Base-by-base conservation (phyloP, 2,113 vertebrate species). In the Ammodramus savannarum region DNA sequence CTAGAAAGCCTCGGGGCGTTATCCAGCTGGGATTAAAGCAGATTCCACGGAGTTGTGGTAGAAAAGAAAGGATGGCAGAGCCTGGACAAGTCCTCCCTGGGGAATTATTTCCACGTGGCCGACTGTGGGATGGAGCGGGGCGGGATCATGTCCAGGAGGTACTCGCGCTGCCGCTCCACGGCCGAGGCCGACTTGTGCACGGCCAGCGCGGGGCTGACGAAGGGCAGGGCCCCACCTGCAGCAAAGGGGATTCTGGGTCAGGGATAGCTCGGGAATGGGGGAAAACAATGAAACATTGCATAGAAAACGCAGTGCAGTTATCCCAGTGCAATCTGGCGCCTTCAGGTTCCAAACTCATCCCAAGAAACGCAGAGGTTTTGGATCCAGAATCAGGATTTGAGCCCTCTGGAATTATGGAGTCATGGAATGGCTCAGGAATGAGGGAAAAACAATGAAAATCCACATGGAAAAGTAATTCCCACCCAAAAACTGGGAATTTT, bases 101-200 rank as follows among this genome's bases (percentile, higher is more conserved):
- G 84, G 84, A 87, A 98, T 98, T 99, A 99, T 98, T 99, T 99
- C 99, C 99, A 99, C 55, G 99, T 99, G 97, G 99, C 98, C 1
- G 99, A 98, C 93, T 99, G 99, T 97, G 99, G 99, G 98, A 99
- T 99, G 83, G 99, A 99, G 91, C 99, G 98, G 31, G 99, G 99
- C 29, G 99, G 99, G 95, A 99, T 99, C 99, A 99, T 99, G 97
- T 99, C 99, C 95, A 99, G 98, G 91, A 99, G 99, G 95, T 99
- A 99, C 89, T 99, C 99, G 57, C 99, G 99, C 97, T 99, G 99
- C 96, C 99, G 99, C 63, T 99, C 99, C 71, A 99, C 98, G 20
- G 99, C 98, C 1, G 98, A 97, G 36, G 99, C 98, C 3, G 97
- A 98, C 97, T 99, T 99, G 97, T 99, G 99, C 95, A 99, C 98